Percentiles rank a stretch among this genome's conserved stretches.
These are phyloP conservation scores for Ectobius pallidus DNA, from an alignment of 2,888 invertebrate genomes.

Conservation along the genomic window DNA sequence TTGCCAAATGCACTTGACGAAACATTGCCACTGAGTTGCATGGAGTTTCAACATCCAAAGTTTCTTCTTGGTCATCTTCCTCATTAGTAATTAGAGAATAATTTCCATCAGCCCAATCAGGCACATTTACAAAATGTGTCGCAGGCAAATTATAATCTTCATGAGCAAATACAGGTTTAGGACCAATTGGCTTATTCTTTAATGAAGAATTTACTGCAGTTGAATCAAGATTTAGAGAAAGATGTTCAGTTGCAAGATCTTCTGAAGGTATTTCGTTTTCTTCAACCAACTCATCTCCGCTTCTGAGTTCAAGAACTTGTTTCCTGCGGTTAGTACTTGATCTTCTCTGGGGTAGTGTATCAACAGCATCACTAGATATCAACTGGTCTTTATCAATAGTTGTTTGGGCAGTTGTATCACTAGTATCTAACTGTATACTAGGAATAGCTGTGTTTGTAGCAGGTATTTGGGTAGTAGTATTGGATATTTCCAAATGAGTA, in stretches of 20 bases:
- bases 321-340: not conserved
- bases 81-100: not conserved
- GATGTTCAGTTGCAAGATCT: not conserved
- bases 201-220: not conserved
- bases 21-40: not conserved
- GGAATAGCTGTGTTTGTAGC: not conserved
- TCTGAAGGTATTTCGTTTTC: not conserved
- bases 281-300: not conserved
- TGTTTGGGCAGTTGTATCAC: not conserved
- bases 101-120: not conserved
- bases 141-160: not conserved
- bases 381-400: not conserved
- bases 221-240: not conserved
- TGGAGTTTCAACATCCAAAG: not conserved
- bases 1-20: no score
- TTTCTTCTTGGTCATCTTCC: not conserved
- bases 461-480: no score
- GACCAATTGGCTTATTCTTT: not conserved
- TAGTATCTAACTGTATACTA: not conserved
- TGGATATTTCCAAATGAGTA: no score
- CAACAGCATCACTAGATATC: not conserved
- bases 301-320: not conserved
- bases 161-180: no score
- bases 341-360: not conserved
- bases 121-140: not conserved